These are phyloP conservation scores for Pongo abelii DNA, from an alignment of 2,113 vertebrate genomes.

Conservation along the genomic window DNA sequence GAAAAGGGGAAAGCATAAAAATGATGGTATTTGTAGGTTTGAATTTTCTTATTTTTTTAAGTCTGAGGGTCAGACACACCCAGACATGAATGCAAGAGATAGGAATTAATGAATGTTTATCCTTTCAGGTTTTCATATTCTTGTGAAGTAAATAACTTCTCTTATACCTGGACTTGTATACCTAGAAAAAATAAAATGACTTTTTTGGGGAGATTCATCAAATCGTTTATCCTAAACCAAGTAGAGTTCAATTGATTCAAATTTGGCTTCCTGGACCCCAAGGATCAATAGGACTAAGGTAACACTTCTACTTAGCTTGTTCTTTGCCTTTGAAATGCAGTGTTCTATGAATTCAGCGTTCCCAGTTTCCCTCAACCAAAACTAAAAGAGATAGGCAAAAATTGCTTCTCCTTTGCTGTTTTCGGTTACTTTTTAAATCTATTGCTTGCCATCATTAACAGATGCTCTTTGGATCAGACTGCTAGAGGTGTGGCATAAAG, in stretches of 20 bases:
- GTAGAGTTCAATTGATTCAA: not conserved
- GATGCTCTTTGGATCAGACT: not conserved
- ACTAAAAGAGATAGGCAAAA: not conserved
- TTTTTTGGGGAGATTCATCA: not conserved
- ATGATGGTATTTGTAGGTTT: not conserved
- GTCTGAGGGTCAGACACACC: not conserved
- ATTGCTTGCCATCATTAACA: not conserved
- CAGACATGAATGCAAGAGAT: not conserved
- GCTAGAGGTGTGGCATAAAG: not conserved
- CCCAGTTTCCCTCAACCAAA: not conserved
- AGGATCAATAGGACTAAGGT: not conserved
- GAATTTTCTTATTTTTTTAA: not conserved
- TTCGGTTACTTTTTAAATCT: not conserved
- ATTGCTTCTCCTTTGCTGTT: not conserved
- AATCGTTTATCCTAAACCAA: slow-evolving; percentile 9
- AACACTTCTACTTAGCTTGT: not conserved
- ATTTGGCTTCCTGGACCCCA: not conserved
- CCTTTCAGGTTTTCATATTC: not conserved
- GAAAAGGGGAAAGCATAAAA: not conserved
- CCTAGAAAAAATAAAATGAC: not conserved
- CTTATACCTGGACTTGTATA: not conserved
- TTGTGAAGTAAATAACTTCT: not conserved
- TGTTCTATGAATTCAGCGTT: not conserved
- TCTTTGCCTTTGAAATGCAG: not conserved
- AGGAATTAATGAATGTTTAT: not conserved